phyloP scores from a whole-genome alignment of 2,888 invertebrate species.

The Ctenicera cuprea region DNA sequence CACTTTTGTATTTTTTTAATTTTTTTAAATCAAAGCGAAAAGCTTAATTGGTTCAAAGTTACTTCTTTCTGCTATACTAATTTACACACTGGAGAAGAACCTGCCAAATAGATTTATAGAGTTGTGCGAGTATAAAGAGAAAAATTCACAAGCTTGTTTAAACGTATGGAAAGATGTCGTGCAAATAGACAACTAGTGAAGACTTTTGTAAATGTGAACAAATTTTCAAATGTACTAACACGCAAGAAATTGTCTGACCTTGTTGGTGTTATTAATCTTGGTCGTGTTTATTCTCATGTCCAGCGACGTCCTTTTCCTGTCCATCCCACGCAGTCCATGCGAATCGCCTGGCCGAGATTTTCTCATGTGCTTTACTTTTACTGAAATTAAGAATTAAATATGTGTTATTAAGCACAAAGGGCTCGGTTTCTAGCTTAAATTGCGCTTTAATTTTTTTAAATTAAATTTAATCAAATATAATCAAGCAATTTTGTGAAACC shows the following conservation, averaged over 20 bases:
- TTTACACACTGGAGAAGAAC: not conserved
- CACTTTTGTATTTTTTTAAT: not conserved
- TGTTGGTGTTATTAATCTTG: conserved; percentile 51
- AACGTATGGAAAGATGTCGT: not conserved
- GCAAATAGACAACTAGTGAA: not conserved
- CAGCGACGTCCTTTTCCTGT: conserved; percentile 57
- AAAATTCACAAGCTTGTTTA: too few species aligned
- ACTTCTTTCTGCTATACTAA: too few species aligned
- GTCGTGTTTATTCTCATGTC: conserved; percentile 51
- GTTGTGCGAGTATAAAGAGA: too few species aligned
- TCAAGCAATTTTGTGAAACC: too few species aligned
- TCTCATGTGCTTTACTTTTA: conserved; percentile 70
- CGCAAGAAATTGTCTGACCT: conserved; percentile 40
- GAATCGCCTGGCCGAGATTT: conserved; percentile 69
- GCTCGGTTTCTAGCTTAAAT: conserved; percentile 16
- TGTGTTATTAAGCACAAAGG: conserved; percentile 64
- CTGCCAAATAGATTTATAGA: not conserved
- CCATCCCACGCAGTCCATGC: conserved; percentile 70
- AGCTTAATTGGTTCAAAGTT: too few species aligned
- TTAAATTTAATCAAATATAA: not conserved
- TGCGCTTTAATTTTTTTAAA: conserved; percentile 18
- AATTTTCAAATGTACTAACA: conserved; percentile 16
- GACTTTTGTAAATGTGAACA: conserved; percentile 7
- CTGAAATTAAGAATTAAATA: conserved; percentile 66
- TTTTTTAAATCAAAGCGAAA: too few species aligned